Evolutionary conservation across 2,888 invertebrate genomes (phyloP).

Genomic region (Pharmacophagus antenor): DNA sequence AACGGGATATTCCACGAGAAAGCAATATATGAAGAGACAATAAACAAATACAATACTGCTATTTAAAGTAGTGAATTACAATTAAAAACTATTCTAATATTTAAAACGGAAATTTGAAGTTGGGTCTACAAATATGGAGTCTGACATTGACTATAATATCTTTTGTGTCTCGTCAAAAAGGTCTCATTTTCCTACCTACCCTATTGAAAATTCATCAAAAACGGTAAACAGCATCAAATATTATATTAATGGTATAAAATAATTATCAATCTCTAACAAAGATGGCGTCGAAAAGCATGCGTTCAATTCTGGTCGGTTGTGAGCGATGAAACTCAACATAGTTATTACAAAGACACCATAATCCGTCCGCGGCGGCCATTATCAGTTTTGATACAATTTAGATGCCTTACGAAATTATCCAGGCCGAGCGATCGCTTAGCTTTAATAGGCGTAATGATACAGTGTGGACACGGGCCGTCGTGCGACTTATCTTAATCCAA

Average conservation of each 20-base stretch:
- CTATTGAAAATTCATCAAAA: too few relatives aligned
- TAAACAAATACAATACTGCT: neutral
- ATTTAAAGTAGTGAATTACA: too few relatives aligned
- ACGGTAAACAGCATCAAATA: too few relatives aligned
- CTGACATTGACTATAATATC: too few relatives aligned
- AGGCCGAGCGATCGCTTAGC: conserved; percentile 50
- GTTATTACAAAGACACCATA: conserved; percentile 55
- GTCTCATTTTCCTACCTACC: too few relatives aligned
- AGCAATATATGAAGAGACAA: neutral
- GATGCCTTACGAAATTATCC: conserved; percentile 61
- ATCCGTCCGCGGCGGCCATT: conserved; percentile 54
- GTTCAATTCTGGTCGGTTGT: neutral
- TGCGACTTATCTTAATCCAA: conserved; percentile 70
- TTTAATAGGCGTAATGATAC: conserved; percentile 69
- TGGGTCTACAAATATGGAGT: too few relatives aligned
- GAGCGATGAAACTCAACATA: conserved; percentile 3
- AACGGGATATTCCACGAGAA: neutral
- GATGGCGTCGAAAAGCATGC: conserved; percentile 1
- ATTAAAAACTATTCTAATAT: too few relatives aligned
- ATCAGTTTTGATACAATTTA: conserved; percentile 71
- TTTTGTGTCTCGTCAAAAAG: too few relatives aligned
- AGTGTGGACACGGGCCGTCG: conserved; percentile 51
- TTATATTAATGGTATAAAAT: too few relatives aligned
- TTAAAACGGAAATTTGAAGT: too few relatives aligned
- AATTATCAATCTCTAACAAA: conserved; percentile 2